Conservation (phyloP, 2,113 vertebrate genomes). For the Gopherus evgoodei region DNA sequence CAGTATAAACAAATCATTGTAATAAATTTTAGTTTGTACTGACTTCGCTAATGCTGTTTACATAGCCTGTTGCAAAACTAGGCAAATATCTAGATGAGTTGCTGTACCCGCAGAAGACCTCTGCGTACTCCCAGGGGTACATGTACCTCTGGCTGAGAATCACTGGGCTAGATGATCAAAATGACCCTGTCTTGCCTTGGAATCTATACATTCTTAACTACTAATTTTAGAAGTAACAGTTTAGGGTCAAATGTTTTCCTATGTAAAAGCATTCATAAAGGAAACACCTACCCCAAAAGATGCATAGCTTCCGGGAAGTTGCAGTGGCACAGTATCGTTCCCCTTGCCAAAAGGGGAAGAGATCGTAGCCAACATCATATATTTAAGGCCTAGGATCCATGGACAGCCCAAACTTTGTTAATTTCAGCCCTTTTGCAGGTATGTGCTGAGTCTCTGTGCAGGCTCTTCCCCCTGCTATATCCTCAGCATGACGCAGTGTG, state of each 20-base stretch:
- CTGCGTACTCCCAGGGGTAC: too few species aligned
- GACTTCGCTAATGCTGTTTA: too few species aligned
- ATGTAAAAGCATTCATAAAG: neutral
- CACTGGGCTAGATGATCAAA: neutral
- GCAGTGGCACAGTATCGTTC: neutral
- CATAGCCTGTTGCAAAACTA: too few species aligned
- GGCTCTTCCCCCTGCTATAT: neutral
- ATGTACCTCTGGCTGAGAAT: too few species aligned
- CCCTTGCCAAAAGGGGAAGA: neutral
- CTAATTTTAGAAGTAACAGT: neutral
- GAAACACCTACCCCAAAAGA: neutral
- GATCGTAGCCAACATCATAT: neutral
- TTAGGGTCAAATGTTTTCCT: neutral
- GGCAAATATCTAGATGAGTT: too few species aligned
- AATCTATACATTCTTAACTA: neutral
- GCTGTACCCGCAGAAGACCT: too few species aligned
- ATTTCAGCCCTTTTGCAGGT: neutral
- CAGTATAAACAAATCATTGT: too few species aligned
- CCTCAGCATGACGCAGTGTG: neutral
- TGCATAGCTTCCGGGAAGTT: neutral
- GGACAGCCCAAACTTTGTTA: neutral
- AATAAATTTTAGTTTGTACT: too few species aligned
- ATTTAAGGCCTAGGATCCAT: constrained; percentile 11
- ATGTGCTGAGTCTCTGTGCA: neutral
- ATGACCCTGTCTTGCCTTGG: neutral